Evolutionary conservation across 2,888 invertebrate genomes (phyloP), one percentile per base, ranked within the genome.

Genomic region (Spicauda simplicius): DNA sequence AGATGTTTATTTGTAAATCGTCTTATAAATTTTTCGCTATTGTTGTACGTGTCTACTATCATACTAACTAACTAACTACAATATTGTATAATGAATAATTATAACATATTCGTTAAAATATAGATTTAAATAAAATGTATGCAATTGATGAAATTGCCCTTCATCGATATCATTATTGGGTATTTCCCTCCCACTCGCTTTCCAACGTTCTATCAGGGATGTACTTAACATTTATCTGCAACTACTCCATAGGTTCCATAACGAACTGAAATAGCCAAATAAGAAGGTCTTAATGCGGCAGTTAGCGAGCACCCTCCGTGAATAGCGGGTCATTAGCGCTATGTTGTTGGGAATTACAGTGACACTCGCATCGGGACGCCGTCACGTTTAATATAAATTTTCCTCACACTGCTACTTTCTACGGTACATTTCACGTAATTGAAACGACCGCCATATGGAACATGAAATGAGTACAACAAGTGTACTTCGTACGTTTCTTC

Each of bases 241-340:
- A 79, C 76, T 78, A 74, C 83, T 85, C 85, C 86, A 90, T 88
- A 88, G 84, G 87, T 80, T 80, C 80, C 82, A 86, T 90, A 90
- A 90, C 87, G 88, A 89, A 88, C 87, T 87, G 83, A 84, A 90
- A 62, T 88, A 90, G 89, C 89, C 89, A 88, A 90, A 89, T 89
- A 90, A 90, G 90, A 87, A 88, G 89, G 88, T 89, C 83, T 84
- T 90, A 91, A 91, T 89, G 89, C 85, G 85, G 87, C 88, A 88
- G 90, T 91, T 91, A 91, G 83, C 85, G 80, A 84, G 81, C 87
- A 87, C 88, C 84, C 84, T 84, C 89, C 88, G 87, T 90, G 90
- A 91, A 90, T 90, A 85, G 82, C 75, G 82, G 84, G 82, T 91
- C 91, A 91, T 91, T 91, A 91, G 90, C 84, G 89, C 86, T 82